Percentiles rank a stretch among this genome's conserved stretches.
These are phyloP conservation scores for Palythoa grandis DNA, from an alignment of 92 coral and sea anemone species.

Conservation along the genomic window DNA sequence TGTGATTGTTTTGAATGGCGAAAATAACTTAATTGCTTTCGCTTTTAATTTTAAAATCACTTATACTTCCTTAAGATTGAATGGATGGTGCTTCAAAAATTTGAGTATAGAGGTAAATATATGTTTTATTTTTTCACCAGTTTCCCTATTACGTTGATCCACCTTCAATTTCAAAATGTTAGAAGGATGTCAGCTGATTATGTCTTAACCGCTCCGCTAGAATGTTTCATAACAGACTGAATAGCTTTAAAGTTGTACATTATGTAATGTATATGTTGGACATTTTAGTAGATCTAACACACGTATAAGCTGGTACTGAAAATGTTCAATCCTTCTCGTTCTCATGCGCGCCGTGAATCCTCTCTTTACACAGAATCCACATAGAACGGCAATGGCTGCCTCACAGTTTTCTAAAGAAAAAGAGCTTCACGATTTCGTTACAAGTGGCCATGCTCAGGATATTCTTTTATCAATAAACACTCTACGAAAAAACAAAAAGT, in stretches of 20 bases:
- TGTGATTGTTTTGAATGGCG: neutral
- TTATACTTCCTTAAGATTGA: neutral
- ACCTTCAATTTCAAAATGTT: too few species aligned
- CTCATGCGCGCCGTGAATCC: neutral
- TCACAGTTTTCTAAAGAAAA: constrained; percentile 5
- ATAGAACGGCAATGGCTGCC: constrained; percentile 18
- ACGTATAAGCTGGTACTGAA: too few species aligned
- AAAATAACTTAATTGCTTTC: neutral
- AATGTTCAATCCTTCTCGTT: too few species aligned
- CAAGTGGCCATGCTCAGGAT: constrained; percentile 86
- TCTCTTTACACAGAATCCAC: too few species aligned
- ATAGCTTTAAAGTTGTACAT: too few species aligned
- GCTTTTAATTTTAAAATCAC: neutral
- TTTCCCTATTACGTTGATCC: neutral
- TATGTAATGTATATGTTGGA: too few species aligned
- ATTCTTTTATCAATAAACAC: constrained; percentile 83
- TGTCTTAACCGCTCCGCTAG: too few species aligned
- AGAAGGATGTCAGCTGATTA: too few species aligned
- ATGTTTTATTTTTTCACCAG: neutral
- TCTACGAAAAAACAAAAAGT: constrained; percentile 74
- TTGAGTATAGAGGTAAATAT: neutral
- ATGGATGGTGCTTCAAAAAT: neutral
- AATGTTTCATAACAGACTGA: too few species aligned
- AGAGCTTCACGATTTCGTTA: constrained; percentile 63
- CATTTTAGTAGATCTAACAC: too few species aligned